A percentile compares a stretch with the other conserved stretches of the same genome.
phyloP scores from a whole-genome alignment of 2,797 vertebrate genomes.

The Calcarius lapponicus region DNA sequence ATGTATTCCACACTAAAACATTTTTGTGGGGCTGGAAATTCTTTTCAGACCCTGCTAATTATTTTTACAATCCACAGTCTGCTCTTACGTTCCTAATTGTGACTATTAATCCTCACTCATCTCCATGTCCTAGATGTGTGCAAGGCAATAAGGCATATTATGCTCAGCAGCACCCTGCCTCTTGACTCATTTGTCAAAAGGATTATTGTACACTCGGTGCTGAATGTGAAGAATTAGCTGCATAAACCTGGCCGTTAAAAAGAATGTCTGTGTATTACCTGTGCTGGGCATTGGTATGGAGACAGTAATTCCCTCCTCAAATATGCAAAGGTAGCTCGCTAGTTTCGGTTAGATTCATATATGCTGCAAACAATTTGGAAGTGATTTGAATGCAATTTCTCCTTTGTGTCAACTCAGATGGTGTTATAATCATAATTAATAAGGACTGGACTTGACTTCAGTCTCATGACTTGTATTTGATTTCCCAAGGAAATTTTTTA shows the following conservation, averaged over 20 bases:
- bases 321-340: neutral
- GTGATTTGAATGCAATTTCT: neutral
- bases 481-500: neutral
- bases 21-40: slow-evolving; percentile 56
- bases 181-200: slow-evolving; percentile 58
- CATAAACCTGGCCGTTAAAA: slow-evolving; percentile 33
- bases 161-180: slow-evolving; percentile 56
- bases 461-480: neutral
- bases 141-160: slow-evolving; percentile 50
- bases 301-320: neutral
- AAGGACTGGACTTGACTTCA: neutral
- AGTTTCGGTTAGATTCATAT: neutral
- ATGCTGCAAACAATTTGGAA: neutral
- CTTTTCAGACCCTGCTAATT: slow-evolving; percentile 53
- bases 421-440: slow-evolving; percentile 10
- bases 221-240: slow-evolving; percentile 40
- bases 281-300: neutral
- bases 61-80: slow-evolving; percentile 51
- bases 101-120: slow-evolving; percentile 64
- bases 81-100: slow-evolving; percentile 53
- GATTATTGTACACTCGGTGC: slow-evolving; percentile 8
- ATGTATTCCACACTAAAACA: slow-evolving; percentile 29
- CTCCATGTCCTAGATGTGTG: slow-evolving; percentile 33
- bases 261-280: slow-evolving; percentile 10
- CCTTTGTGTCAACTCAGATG: neutral